Base-by-base conservation (phyloP, 2,113 vertebrate genomes). In the Ageneiosus marmoratus region DNA sequence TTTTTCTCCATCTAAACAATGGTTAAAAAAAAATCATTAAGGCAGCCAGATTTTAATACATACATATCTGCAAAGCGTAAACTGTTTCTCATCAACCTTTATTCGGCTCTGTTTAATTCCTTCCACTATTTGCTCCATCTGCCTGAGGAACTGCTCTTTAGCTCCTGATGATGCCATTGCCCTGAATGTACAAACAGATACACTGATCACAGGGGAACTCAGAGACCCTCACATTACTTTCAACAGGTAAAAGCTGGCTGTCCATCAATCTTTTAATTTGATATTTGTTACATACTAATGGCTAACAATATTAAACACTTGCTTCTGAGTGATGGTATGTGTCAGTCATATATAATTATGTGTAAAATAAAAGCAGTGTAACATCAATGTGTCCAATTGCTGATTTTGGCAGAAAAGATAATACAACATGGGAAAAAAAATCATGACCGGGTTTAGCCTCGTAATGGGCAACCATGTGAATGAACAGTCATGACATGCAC, bases 111-210 rank as follows among this genome's bases (percentile, higher is more conserved):
- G 97, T 88, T 97, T 98, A 93, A 99, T 98, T 84, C 98, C 98
- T 90, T 99, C 98, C 62, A 99, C 98, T 2, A 99, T 99, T 91
- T 99, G 98, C 84, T 99, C 98, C 98, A 99, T 97, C 92, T 99
- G 98, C 67, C 97, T 91, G 75, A 99, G 91, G 88, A 99, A 99
- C 92, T 99, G 98, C 79, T 99, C 98, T 85, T 95, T 97, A 55
- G 96, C 92, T 77, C 96, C 94, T 22, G 96, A 92, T 0, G 97
- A 98, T 1, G 97, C 95, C 98, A 99, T 99, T 44, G 98, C 98
- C 90, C 98, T 99, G 89, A 53, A 93, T 11, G 53, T 67, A 90
- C 48, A 67, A 24, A 78, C 56, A 69, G 1, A 60, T 48, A n/a
- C 29, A 3, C 6, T 11, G 10, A 72, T 72, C 16, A 76, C 13